Percentiles rank a stretch among this genome's conserved stretches.
Conservation (phyloP, 2,113 vertebrate genomes). For the Lophochroa leadbeateri region DNA sequence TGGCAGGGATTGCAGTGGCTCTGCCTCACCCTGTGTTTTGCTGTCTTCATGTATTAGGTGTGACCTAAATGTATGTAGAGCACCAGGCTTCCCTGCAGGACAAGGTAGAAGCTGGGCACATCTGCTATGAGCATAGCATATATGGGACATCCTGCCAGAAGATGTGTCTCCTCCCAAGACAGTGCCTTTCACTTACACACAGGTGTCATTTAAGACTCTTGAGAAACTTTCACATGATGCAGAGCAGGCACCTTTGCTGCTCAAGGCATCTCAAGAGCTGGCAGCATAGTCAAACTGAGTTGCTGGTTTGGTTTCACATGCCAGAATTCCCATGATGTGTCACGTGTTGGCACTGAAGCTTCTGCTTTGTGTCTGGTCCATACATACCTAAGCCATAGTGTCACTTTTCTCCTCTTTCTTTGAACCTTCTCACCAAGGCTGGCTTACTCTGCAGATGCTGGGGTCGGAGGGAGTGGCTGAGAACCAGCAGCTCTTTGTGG, state of each 20-base stretch:
- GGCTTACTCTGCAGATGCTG: not conserved
- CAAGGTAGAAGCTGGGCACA: no score
- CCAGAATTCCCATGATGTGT: not conserved
- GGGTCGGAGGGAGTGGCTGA: not conserved
- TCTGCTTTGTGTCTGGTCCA: not conserved
- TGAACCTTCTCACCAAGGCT: not conserved
- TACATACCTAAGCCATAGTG: fast-evolving
- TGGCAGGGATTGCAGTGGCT: not conserved
- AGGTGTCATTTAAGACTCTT: not conserved
- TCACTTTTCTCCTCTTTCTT: not conserved
- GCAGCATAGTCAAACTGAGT: fast-evolving
- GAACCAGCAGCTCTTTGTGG: not conserved
- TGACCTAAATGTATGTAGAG: fast-evolving
- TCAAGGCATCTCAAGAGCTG: not conserved
- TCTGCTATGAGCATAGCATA: not conserved
- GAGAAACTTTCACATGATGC: not conserved
- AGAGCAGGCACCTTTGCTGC: not conserved
- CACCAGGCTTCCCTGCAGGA: not conserved
- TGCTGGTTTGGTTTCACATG: not conserved
- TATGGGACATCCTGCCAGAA: not conserved
- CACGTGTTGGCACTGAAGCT: not conserved
- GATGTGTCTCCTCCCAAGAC: not conserved
- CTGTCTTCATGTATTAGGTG: fast-evolving
- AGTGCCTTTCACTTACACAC: not conserved
- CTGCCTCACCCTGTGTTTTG: not conserved